A percentile compares a stretch with the other conserved stretches of the same genome.
phyloP scores from a whole-genome alignment of 2,113 vertebrate species.

The Passer montanus region DNA sequence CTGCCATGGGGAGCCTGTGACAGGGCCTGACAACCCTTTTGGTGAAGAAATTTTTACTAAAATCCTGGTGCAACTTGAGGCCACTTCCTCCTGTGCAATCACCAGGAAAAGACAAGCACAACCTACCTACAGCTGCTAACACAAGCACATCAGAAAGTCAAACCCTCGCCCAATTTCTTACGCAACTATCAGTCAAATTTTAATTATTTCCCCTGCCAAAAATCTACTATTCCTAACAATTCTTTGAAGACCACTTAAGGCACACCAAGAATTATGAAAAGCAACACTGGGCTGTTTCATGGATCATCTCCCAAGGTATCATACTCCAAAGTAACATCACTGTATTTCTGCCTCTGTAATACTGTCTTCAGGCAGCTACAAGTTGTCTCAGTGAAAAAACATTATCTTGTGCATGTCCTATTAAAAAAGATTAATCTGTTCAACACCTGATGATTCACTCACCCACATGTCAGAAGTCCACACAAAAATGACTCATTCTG shows the following conservation, averaged over 20 bases:
- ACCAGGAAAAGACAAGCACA: neutral
- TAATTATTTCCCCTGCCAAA: rapidly evolving
- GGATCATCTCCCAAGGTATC: neutral
- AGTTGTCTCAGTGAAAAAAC: neutral
- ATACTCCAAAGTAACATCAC: rapidly evolving
- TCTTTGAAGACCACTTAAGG: neutral
- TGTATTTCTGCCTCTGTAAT: neutral
- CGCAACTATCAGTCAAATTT: rapidly evolving
- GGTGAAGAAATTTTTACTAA: neutral
- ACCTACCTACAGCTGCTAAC: neutral
- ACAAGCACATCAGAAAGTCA: neutral
- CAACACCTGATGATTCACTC: constrained; percentile 67
- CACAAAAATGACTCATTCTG: constrained; percentile 51
- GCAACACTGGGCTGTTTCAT: neutral
- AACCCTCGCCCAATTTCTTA: neutral
- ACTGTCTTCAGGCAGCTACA: neutral
- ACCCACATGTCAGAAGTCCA: constrained; percentile 49
- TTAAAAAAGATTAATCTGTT: constrained; percentile 48
- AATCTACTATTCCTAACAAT: neutral
- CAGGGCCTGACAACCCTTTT: rapidly evolving
- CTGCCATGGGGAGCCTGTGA: neutral
- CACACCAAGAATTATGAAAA: neutral
- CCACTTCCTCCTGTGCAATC: neutral
- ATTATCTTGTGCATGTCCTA: neutral
- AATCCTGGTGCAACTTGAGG: neutral